Conservation (phyloP, 1,140 invertebrate genomes). For the Lasioglossum albipes region DNA sequence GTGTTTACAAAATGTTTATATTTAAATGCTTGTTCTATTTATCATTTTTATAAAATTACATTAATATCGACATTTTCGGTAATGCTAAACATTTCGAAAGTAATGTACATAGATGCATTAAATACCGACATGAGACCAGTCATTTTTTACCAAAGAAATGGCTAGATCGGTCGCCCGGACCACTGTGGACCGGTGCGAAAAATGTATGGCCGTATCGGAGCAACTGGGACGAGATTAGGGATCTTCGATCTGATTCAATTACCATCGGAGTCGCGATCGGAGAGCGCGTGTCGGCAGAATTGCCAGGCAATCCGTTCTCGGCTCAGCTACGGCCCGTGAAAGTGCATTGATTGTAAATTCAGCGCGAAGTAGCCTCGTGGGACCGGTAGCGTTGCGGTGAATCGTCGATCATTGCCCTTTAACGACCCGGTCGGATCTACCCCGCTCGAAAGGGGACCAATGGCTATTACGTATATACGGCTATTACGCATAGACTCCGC, state of each 20-base stretch:
- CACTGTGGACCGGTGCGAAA: not conserved
- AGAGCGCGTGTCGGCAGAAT: not conserved
- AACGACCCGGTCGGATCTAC: constrained; percentile 55
- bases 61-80: no score
- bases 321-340: constrained; percentile 31
- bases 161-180: no score
- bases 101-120: no score
- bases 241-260: constrained; percentile 1
- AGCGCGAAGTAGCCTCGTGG: constrained; percentile 38
- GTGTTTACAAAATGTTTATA: no score
- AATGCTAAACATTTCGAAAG: no score
- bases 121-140: no score
- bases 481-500: not conserved
- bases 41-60: no score
- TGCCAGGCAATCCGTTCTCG: constrained; percentile 30
- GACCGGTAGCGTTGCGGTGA: constrained; percentile 55
- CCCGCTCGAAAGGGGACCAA: constrained; percentile 5
- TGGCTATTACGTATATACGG: not conserved
- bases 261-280: not conserved
- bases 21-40: no score
- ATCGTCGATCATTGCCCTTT: constrained; percentile 72
- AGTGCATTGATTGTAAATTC: constrained; percentile 50
- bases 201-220: not conserved
- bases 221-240: not conserved
- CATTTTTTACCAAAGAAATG: no score